phyloP scores from a whole-genome alignment of 2,113 vertebrate genomes.

The Tringa solitaria region DNA sequence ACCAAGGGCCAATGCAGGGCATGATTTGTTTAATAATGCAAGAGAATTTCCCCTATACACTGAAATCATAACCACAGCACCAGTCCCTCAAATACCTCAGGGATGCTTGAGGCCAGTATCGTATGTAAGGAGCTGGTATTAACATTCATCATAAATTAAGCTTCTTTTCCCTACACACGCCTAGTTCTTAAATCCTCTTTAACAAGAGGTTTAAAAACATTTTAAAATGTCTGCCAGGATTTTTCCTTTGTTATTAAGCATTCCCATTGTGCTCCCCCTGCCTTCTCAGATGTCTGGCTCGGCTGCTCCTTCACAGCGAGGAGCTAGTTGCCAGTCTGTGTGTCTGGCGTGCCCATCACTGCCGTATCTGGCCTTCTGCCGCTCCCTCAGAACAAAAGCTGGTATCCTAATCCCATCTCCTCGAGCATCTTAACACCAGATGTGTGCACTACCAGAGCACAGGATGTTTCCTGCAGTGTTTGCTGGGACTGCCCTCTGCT shows the following conservation, averaged over 20 bases:
- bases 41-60: not conserved
- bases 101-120: not conserved
- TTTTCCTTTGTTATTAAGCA: not conserved
- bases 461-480: not conserved
- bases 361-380: not conserved
- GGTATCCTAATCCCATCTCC: not conserved
- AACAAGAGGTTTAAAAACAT: conserved; percentile 36
- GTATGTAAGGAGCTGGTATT: conserved; percentile 13
- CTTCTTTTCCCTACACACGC: not conserved
- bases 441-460: not conserved
- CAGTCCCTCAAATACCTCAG: conserved; percentile 2
- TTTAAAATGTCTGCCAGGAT: not conserved
- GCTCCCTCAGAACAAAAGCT: not conserved
- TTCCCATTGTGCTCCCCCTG: not conserved
- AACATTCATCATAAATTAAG: conserved; percentile 51
- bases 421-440: not conserved
- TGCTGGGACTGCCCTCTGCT: not conserved
- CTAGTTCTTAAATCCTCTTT: conserved; percentile 25
- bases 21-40: conserved; percentile 40
- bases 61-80: conserved; percentile 15
- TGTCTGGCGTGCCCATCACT: not conserved
- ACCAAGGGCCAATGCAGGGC: not conserved
- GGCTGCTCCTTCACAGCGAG: not conserved
- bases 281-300: not conserved
- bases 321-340: not conserved